phyloP scores from a whole-genome alignment of 92 coral and sea anemone genomes.

The Porites evermanni region DNA sequence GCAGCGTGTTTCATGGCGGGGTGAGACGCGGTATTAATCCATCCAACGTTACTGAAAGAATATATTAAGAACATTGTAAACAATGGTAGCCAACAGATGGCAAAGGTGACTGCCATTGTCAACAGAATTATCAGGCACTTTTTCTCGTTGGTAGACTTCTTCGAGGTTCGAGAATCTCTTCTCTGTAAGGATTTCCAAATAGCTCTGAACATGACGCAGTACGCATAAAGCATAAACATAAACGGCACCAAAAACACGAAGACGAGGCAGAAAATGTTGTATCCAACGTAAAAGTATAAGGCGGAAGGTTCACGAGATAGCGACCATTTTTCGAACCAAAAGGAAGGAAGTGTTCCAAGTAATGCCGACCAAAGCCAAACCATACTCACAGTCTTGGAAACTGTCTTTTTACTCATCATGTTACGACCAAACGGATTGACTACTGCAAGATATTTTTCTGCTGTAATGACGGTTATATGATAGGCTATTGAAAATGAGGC shows the following conservation, averaged over 20 bases:
- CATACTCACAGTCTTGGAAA: background rate
- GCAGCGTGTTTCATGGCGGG: background rate
- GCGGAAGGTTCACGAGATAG: background rate
- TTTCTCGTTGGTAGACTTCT: constrained; percentile 26
- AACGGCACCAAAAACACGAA: constrained; percentile 31
- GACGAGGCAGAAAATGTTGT: constrained; percentile 26
- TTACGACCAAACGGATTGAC: constrained; percentile 36
- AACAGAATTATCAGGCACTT: constrained; percentile 26
- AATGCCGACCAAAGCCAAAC: constrained; percentile 39
- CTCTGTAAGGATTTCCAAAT: background rate
- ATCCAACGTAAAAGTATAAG: background rate
- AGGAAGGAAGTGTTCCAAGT: constrained; percentile 15
- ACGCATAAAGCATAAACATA: constrained; percentile 29
- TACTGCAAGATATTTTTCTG: constrained; percentile 36
- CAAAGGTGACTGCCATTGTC: constrained; percentile 31
- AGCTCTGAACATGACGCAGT: constrained; percentile 33
- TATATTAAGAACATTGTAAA: constrained; percentile 14
- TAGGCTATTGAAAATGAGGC: constrained; percentile 34
- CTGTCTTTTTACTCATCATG: constrained; percentile 43
- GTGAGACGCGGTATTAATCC: background rate
- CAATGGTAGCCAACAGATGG: constrained; percentile 44
- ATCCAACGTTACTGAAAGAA: background rate
- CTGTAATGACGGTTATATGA: constrained; percentile 32
- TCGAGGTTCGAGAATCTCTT: constrained; percentile 6
- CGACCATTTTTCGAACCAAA: constrained; percentile 6